phyloP scores from a whole-genome alignment of 1,140 invertebrate species.

The Anthonomus grandis region DNA sequence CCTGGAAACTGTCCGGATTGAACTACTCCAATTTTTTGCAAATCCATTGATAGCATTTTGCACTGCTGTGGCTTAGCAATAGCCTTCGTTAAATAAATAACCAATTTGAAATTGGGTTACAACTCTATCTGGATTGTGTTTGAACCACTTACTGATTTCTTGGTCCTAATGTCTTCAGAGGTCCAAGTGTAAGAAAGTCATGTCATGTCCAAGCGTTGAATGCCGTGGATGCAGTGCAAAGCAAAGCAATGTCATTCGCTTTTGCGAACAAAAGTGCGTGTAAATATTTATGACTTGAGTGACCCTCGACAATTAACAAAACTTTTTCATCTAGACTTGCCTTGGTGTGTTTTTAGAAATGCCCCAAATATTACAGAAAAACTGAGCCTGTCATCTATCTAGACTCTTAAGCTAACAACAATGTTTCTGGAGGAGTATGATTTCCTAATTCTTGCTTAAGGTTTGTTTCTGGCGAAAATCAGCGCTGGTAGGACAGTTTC shows the following conservation, averaged over 20 bases:
- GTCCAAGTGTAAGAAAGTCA: too few species aligned
- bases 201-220: background rate
- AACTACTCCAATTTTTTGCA: too few species aligned
- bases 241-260: slow-evolving; percentile 20
- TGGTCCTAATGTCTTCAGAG: background rate
- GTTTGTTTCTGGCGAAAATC: slow-evolving; percentile 38
- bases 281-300: slow-evolving; percentile 19
- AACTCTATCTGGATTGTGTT: background rate
- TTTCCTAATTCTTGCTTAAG: slow-evolving; percentile 33
- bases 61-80: background rate
- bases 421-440: slow-evolving; percentile 47
- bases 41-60: slow-evolving; percentile 1
- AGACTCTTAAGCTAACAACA: slow-evolving; percentile 41
- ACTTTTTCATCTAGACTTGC: slow-evolving; percentile 18
- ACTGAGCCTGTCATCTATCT: too few species aligned
- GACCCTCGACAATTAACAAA: slow-evolving; percentile 23
- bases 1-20: too few species aligned
- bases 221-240: slow-evolving; percentile 20
- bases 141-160: background rate
- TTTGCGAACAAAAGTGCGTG: slow-evolving; percentile 21
- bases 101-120: slow-evolving; percentile 4
- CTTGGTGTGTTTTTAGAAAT: slow-evolving; percentile 5
- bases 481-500: slow-evolving; percentile 44
- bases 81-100: background rate
- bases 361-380: slow-evolving; percentile 39